Base-by-base conservation (phyloP, 2,113 vertebrate species). In the Ceuthmochares aereus region DNA sequence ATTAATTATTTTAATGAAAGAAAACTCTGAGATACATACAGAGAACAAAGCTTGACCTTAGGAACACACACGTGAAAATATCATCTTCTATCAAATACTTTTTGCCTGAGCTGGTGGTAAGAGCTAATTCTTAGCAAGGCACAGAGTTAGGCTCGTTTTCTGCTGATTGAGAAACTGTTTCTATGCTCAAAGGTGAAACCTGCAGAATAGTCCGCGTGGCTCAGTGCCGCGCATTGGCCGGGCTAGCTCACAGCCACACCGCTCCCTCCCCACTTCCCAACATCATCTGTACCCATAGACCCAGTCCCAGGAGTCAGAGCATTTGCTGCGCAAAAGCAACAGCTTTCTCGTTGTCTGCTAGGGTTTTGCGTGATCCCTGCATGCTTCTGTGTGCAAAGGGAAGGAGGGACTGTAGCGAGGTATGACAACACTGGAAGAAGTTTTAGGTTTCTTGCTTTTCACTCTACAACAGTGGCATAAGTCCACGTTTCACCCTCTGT, bases 171-270 rank as follows among this genome's bases (percentile, higher is more conserved):
- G 36, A 84, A 84, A 62, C 81, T 49, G 30, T 8, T 81, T 66
- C 78, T 87, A 2, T 36, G 60, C 36, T 80, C 45, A 69, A 47
- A 92, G 51, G 58, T 86, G 72, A 87, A 81, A 78, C 19, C 64
- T 70, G 52, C 58, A 64, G 12, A 81, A 26, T 3, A 68, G 30
- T 80, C 49, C 4, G 0, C 0, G 0, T 72, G 64, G 59, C 64
- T 34, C 59, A 21, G 64, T 10, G 64, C 64, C 69, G 0, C n/a
- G 0, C 10, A 2, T 0, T 0, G 2, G 55, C 51, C 7, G 26
- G 67, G 70, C 62, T 66, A 72, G 42, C 72, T 79, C 4, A 0
- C 20, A 36, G 87, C 67, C 72, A 34, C 32, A 3, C 34, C 0
- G 0, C 49, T 72, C 62, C 80, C 32, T 72, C 62, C 25, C 42